Evolutionary conservation across 2,888 invertebrate genomes (phyloP), one percentile per base, ranked within the genome.

Genomic region (Oithona nana): DNA sequence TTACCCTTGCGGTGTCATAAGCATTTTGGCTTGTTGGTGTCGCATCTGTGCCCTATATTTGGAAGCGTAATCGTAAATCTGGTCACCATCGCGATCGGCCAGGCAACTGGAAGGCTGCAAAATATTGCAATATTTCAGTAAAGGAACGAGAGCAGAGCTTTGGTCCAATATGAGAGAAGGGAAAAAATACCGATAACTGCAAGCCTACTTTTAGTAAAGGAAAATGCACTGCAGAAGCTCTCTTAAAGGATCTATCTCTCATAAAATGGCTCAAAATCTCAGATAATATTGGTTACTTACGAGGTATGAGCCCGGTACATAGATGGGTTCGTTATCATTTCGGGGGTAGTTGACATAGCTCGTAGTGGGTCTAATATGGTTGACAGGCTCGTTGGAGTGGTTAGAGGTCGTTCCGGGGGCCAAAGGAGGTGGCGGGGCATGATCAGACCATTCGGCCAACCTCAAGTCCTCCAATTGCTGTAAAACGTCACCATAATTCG

Each of bases 61-160:
- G 22, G 61, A 28, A 20, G 61, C 61, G 29, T 29, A 61, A 30
- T 61, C 61, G 28, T 61, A 61, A 30, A 61, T 61, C 24, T 61
- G 54, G n/a, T 61, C 54, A 11, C 55, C 55, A 8, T 61, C 61
- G 16, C 54, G 61, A 13, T 61, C 54, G 20, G 29, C 29, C 26
- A 61, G 29, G 31, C 61, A 61, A 61, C 61, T 61, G n/a, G 54
- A 54, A 3, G 61, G 61, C 61, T 61, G 52, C 1, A 61, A 59
- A 50, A 24, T 13, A n/a, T n/a, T n/a, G n/a, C n/a, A n/a, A n/a
- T n/a, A n/a, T n/a, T n/a, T n/a, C n/a, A n/a, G n/a, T n/a, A n/a
- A n/a, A n/a, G n/a, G n/a, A n/a, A n/a, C n/a, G n/a, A n/a, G n/a
- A n/a, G n/a, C n/a, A n/a, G n/a, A n/a, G n/a, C n/a, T n/a, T n/a